These are phyloP conservation scores for Rotaria magnacalcarata DNA, from an alignment of 2,888 invertebrate genomes.

Conservation along the genomic window DNA sequence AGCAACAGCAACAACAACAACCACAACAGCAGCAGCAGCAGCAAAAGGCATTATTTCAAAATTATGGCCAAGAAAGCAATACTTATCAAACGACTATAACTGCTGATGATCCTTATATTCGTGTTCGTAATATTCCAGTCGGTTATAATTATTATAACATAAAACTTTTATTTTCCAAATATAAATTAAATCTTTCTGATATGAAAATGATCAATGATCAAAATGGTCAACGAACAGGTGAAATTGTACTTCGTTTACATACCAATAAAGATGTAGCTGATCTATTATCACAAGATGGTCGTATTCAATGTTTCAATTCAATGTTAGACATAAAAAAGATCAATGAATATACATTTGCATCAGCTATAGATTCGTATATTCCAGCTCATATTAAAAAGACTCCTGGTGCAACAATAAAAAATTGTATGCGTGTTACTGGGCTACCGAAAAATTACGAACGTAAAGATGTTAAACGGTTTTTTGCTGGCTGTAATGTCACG, in stretches of 20 bases:
- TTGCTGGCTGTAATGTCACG: conserved; percentile 19
- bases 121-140: conserved; percentile 70
- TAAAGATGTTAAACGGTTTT: conserved; percentile 6
- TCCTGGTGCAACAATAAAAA: not conserved
- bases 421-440: not conserved
- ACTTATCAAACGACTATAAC: not conserved
- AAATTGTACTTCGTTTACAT: conserved; percentile 73
- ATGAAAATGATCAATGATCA: conserved; percentile 79
- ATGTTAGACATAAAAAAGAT: conserved; percentile 68
- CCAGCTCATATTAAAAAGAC: conserved; percentile 42
- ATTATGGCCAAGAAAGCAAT: not conserved
- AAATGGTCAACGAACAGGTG: conserved; percentile 72
- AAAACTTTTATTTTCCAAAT: conserved; percentile 73
- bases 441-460: not conserved
- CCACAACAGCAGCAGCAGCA: not conserved
- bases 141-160: conserved; percentile 74
- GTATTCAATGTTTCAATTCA: conserved; percentile 69
- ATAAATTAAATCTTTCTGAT: conserved; percentile 73
- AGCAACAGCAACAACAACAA: not conserved
- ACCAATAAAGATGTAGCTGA: conserved; percentile 69
- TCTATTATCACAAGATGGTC: conserved; percentile 67
- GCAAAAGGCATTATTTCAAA: not conserved
- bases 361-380: conserved; percentile 66
- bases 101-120: conserved; percentile 60
- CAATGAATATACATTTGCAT: conserved; percentile 64